Evolutionary conservation across 2,113 vertebrate genomes (phyloP), one percentile per base, ranked within the genome.

Genomic region (Semnornis frantzii): DNA sequence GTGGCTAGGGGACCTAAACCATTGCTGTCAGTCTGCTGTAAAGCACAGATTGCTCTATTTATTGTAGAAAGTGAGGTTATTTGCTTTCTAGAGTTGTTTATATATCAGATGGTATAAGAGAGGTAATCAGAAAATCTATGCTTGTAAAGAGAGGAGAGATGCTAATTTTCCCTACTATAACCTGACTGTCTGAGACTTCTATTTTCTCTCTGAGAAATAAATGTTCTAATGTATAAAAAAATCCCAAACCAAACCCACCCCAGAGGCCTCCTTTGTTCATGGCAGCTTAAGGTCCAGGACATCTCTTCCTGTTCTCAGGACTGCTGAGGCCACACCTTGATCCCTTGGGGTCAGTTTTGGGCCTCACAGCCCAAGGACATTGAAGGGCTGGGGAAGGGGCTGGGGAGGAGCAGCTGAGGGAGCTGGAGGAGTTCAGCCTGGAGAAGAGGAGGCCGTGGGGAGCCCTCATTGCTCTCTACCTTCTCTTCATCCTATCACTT

Each of bases 181-280:
- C 97, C 98, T 98, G 98, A 97, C 96, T 98, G 97, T 99, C 98
- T 98, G 97, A 98, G 98, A 96, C 97, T 98, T 42, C 97, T 99
- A 98, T 99, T 99, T 99, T 98, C 98, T 98, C 97, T 98, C 98
- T 96, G 98, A 98, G 98, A 98, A 99, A 99, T 98, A 98, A 99
- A 99, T 98, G 98, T 98, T 98, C 97, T 98, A 98, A 98, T 97
- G 97, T 95, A 96, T 87, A 54, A 89, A 66, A 73, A 70, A 50
- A 52, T 68, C 23, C 24, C 20, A 48, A 68, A 66, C 30, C 77
- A 84, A 18, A 55, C 20, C 15, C 37, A 62, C 21, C 23, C 23
- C 50, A 27, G 90, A 78, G 46, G 84, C 62, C 16, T 78, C 94
- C 37, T 57, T 84, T 89, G 34, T n/a, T 85, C 2, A 6, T 3